phyloP scores from a whole-genome alignment of 92 coral and sea anemone species.

The Parazoanthus darwini region DNA sequence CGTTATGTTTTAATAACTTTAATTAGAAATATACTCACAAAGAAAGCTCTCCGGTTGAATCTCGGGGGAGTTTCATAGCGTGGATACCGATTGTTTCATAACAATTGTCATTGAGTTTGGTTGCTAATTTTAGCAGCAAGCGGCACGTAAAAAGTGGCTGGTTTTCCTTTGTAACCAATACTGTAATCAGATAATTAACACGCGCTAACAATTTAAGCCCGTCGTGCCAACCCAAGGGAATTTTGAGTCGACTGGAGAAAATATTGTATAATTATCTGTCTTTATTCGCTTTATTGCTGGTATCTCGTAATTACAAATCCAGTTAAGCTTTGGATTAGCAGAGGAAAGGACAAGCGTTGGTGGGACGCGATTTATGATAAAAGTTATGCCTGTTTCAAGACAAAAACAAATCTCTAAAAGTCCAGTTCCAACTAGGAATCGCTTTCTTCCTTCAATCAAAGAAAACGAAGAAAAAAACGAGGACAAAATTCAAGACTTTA shows the following conservation, averaged over 20 bases:
- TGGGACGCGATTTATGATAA: neutral
- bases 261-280: neutral
- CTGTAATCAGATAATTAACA: neutral
- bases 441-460: conserved; percentile 18
- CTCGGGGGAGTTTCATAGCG: too few relatives aligned
- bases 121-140: neutral
- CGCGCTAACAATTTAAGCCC: neutral
- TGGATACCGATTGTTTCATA: too few relatives aligned
- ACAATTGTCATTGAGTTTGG: too few relatives aligned
- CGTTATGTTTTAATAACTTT: too few relatives aligned
- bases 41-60: too few relatives aligned
- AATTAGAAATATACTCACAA: too few relatives aligned
- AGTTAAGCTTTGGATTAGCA: neutral
- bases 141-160: neutral
- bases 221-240: neutral
- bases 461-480: conserved; percentile 16
- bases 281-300: neutral
- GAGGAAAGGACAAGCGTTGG: neutral
- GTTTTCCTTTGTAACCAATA: neutral
- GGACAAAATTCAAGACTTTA: conserved; percentile 15
- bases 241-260: neutral
- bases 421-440: neutral
- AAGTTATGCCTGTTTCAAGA: neutral
- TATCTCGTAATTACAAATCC: neutral
- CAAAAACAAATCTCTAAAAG: neutral